Evolutionary conservation across 2,797 vertebrate species (phyloP).

Genomic region (Hydrocynus forskahlii): DNA sequence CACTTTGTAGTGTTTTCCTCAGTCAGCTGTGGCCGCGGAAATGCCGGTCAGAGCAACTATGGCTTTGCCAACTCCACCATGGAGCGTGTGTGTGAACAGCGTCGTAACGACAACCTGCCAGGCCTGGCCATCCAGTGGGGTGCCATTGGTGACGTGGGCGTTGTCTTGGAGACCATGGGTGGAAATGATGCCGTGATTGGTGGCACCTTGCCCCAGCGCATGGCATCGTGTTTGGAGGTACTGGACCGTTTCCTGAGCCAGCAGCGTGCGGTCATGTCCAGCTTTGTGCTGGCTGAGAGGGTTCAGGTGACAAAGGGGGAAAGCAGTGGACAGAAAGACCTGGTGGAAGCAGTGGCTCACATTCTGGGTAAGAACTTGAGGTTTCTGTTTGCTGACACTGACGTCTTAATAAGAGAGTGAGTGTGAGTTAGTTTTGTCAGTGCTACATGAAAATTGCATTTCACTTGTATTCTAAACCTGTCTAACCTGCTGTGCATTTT

Average conservation of each 20-base stretch:
- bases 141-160: constrained; percentile 93
- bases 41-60: constrained; percentile 94
- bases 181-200: constrained; percentile 84
- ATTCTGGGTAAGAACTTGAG: constrained; percentile 85
- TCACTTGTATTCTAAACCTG: too few species aligned
- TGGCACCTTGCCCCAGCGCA: constrained; percentile 90
- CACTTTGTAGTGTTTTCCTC: constrained; percentile 96
- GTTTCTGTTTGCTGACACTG: background rate
- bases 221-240: constrained; percentile 91
- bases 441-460: too few species aligned
- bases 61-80: constrained; percentile 97
- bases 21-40: constrained; percentile 95
- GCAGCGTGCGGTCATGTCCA: constrained; percentile 86
- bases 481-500: too few species aligned
- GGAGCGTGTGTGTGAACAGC: constrained; percentile 95
- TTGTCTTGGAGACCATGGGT: constrained; percentile 88
- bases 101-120: constrained; percentile 83
- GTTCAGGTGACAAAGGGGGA: constrained; percentile 68
- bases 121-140: constrained; percentile 96
- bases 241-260: constrained; percentile 91
- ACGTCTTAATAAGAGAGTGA: too few species aligned
- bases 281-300: constrained; percentile 92
- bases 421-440: background rate
- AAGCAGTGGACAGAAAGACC: constrained; percentile 73
- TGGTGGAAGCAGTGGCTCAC: constrained; percentile 89